A percentile compares a stretch with the other conserved stretches of the same genome.
Conservation (phyloP, 2,888 invertebrate genomes). For the Drosophila melanosoma region DNA sequence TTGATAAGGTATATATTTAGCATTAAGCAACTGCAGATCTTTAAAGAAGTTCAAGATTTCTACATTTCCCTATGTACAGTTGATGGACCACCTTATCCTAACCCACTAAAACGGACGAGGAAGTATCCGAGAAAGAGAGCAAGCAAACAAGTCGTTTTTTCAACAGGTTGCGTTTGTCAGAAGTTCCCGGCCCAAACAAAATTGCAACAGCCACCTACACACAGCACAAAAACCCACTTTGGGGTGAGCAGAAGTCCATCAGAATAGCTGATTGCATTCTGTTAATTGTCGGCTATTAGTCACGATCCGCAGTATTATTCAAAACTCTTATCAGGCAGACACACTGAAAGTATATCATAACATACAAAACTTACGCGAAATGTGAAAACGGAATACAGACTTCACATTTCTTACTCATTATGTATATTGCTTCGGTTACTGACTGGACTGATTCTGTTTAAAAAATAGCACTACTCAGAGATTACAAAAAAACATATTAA, state of each 20-base stretch:
- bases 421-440: background rate
- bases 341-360: constrained; percentile 11
- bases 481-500: background rate
- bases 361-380: constrained; percentile 26
- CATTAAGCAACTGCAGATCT: constrained; percentile 31
- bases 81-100: constrained; percentile 35
- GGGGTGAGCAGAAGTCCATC: constrained; percentile 31
- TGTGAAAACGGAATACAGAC: constrained; percentile 6
- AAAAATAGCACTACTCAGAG: background rate
- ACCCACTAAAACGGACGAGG: constrained; percentile 1
- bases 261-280: constrained; percentile 27
- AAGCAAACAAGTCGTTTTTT: constrained; percentile 41
- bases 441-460: background rate
- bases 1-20: constrained; percentile 33
- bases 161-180: constrained; percentile 53
- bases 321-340: constrained; percentile 47
- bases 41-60: constrained; percentile 38
- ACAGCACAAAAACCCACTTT: constrained; percentile 4
- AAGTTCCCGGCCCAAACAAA: constrained; percentile 44
- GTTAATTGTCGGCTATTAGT: constrained; percentile 45
- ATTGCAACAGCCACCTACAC: constrained; percentile 14
- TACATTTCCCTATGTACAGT: constrained; percentile 12
- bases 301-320: constrained; percentile 61
- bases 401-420: background rate
- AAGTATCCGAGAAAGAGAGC: constrained; percentile 4